These are phyloP conservation scores for Smittia aterrima DNA, from an alignment of 2,888 invertebrate genomes.

Conservation along the genomic window DNA sequence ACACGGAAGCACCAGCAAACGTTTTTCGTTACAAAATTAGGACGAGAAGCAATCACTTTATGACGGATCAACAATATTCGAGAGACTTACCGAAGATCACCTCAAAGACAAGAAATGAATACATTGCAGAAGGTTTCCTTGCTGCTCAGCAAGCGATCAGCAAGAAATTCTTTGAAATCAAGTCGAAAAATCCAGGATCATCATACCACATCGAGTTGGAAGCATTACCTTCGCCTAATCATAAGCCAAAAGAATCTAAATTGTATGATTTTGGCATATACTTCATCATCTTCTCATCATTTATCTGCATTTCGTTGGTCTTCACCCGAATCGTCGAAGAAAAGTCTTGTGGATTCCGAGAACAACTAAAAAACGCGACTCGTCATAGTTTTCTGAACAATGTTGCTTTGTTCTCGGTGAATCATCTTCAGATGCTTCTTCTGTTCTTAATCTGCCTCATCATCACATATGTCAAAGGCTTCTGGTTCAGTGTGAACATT, in stretches of 20 bases:
- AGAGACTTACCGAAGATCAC: constrained; percentile 49
- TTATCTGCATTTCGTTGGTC: constrained; percentile 32
- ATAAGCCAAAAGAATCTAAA: constrained; percentile 4
- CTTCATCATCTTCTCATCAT: constrained; percentile 44
- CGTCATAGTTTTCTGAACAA: constrained; percentile 51
- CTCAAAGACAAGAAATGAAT: constrained; percentile 51
- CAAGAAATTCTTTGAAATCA: constrained; percentile 56
- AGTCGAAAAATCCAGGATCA: background rate
- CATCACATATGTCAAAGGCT: constrained; percentile 27
- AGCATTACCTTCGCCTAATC: constrained; percentile 28
- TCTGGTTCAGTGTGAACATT: constrained; percentile 45
- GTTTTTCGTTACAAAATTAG: constrained; percentile 56
- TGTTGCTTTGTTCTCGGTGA: constrained; percentile 50
- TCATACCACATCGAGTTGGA: constrained; percentile 26
- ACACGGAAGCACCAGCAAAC: constrained; percentile 43
- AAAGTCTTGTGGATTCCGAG: constrained; percentile 42
- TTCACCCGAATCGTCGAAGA: constrained; percentile 39
- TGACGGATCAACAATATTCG: constrained; percentile 50
- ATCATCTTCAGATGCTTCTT: constrained; percentile 45
- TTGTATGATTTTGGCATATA: constrained; percentile 4
- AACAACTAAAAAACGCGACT: constrained; percentile 48
- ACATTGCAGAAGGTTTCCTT: constrained; percentile 57
- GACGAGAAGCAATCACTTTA: constrained; percentile 50
- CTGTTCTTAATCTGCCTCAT: constrained; percentile 29
- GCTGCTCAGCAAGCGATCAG: constrained; percentile 62